Evolutionary conservation across 1,140 invertebrate species (phyloP), one percentile per base, ranked within the genome.

Genomic region (Temnothorax nylanderi): DNA sequence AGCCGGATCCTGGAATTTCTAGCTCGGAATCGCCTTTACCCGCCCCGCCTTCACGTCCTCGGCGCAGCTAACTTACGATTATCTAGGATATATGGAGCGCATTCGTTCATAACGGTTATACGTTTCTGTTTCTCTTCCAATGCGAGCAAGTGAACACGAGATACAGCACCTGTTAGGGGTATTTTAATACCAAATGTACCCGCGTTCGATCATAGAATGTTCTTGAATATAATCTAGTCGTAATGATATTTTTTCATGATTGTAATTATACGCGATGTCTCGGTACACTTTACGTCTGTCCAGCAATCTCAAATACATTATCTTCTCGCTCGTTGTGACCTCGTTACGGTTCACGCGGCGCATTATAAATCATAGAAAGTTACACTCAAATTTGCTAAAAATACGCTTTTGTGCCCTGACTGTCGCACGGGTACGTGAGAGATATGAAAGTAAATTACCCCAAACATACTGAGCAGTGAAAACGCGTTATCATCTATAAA

Each of bases 11-110:
- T 5, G 26, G 21, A 76, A n/a, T 77, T 47, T 10, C 44, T 41
- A 13, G 41, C 56, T 84, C 58, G 37, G 32, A 49, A 51, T 18
- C 0, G 47, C 18, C n/a, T 44, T 8, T 16, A 32, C 10, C 69
- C 32, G 69, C 69, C 47, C 82, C 86, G 89, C 26, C 26, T 26
- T 26, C 90, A 8, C 18, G 8, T 6, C 56, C 6, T 8, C n/a
- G 21, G 21, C 21, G 56, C 74, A 34, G 32, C 64, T 80, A 87
- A 87, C 88, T 88, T 90, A 87, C 91, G 89, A 93, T 93, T 93
- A 92, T 85, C 60, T 21, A n/a, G 44, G 92, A 94, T 93, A 92
- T 94, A 94, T 89, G 92, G 90, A 13, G 7, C 1, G 54, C 26
- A 51, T 84, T 62, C 16, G 58, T 86, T 49, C 44, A 18, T 54